Base-by-base conservation (phyloP, 2,888 invertebrate genomes). In the Noctua janthe region DNA sequence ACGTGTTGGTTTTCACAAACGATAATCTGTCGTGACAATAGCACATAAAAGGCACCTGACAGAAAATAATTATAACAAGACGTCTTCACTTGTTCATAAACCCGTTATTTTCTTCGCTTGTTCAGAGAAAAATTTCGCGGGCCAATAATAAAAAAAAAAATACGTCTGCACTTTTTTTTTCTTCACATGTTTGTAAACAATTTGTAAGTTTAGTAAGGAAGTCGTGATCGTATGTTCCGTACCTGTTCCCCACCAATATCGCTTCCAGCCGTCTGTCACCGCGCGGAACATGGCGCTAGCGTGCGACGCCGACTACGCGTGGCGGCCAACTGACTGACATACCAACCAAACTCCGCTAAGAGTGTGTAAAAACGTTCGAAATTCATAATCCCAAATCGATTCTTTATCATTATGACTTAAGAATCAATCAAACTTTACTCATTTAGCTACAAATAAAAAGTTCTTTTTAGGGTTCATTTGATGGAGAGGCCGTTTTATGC, bases 231-330 rank as follows among this genome's bases (percentile, higher is more conserved):
- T 91, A 93, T 88, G 93, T 95, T 95, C 94, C 95, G 94, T 96
- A 97, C 97, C 97, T 96, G 96, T 95, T 91, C 97, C 97, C 96
- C 97, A 97, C 97, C 97, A 97, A 91, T 95, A 97, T 88, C 95
- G 95, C 92, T 96, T 97, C 97, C 97, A 97, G 88, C 95, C 92
- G 90, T 96, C 96, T 78, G 95, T 92, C 87, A 97, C 95, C 84
- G 95, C 95, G 91, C 97, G 97, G 83, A 97, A 96, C 97, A 97
- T 97, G 77, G 90, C 94, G 94, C 87, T 88, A 91, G 66, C 97
- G 96, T 95, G 94, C 94, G 94, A 87, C 93, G 90, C 93, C 93
- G 91, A 92, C 94, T 91, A 93, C 95, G 95, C 94, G 93, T 93
- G 94, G 93, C 95, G 94, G 92, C 93, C 91, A 92, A 97, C 97